Base-by-base conservation (phyloP, 2,888 invertebrate species). In the Ecliptopera silaceata region DNA sequence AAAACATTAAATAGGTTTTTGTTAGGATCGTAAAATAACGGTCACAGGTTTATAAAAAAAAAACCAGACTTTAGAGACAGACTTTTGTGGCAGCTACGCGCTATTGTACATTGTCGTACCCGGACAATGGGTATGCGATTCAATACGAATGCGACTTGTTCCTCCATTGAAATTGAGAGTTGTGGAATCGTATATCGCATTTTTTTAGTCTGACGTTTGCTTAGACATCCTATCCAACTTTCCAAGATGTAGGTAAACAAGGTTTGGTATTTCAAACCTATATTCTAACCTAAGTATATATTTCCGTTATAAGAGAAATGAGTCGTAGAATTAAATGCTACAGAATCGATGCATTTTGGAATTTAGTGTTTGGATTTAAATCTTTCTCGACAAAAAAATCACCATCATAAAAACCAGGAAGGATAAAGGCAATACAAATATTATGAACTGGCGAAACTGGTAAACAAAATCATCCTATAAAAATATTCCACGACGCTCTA, bases 71-170 rank as follows among this genome's bases (percentile, higher is more conserved):
- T 88, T 86, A 84, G 79, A 86, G 87, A 85, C 84, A 87, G 81
- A 88, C 86, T 89, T 88, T 86, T 88, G 87, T 86, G 82, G 81
- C 69, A 69, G 72, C 29, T 65, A 65, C 74, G 74, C 72, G 73
- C 65, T 75, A 83, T 88, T 88, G 86, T 87, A 63, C n/a, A n/a
- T n/a, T n/a, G n/a, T n/a, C n/a, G n/a, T n/a, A 49, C 59, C 63
- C 80, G 84, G 80, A 89, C 88, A 90, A 88, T 82, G 77, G 83
- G 71, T 80, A 80, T 84, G 86, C 83, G 87, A 84, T 86, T 84
- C 80, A 84, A 85, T 82, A 75, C 71, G 72, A 76, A 79, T 80
- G 82, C 79, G 79, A 79, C 77, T 75, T 79, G 79, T 78, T 80
- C 75, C 80, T 80, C 75, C 71, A 78, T 82, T 77, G 82, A 84